Base-by-base conservation (phyloP, 2,888 invertebrate genomes). In the Carpatolechia fugitivella region DNA sequence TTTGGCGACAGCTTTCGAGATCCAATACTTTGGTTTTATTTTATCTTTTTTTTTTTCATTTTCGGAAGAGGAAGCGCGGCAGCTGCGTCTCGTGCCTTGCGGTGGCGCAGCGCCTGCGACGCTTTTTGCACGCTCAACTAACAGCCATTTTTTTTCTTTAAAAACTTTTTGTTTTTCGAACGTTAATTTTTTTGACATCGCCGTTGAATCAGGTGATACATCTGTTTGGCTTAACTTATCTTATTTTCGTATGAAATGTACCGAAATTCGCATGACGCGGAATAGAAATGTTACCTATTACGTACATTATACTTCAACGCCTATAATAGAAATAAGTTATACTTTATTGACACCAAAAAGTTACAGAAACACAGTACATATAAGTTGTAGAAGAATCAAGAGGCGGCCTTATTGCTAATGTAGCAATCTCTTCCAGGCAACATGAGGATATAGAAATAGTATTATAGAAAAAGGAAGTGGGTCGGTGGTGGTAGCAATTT, bases 21-120 rank as follows among this genome's bases (percentile, higher is more conserved):
- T 72, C 66, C 76, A 73, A 80, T 74, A 77, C 74, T 72, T 59
- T 48, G 14, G 40, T 52, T 54, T 69, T 60, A 60, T 66, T 67
- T 65, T 64, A 35, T 53, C 56, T 61, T 64, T 66, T 62, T 71
- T 71, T 76, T 81, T 79, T 75, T 69, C 66, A 51, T 64, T 71
- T 76, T 86, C 81, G 88, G 86, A 87, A 88, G 85, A 89, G 89
- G 89, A 89, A 89, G 79, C 80, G 60, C 74, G 70, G 77, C 87
- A 88, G 88, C 88, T 88, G 88, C 85, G 81, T 63, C 85, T 80
- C 85, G 87, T 85, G 86, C 85, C 84, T 30, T 38, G 72, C 70
- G 72, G 78, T 70, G 74, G 66, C 71, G 75, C 24, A 24, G 3
- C 68, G 80, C 76, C 74, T 68, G 72, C 72, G 66, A 66, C 64